A percentile compares a stretch with the other conserved stretches of the same genome.
These are phyloP conservation scores for Axis porcinus DNA, from an alignment of 2,113 vertebrate species.

Conservation along the genomic window DNA sequence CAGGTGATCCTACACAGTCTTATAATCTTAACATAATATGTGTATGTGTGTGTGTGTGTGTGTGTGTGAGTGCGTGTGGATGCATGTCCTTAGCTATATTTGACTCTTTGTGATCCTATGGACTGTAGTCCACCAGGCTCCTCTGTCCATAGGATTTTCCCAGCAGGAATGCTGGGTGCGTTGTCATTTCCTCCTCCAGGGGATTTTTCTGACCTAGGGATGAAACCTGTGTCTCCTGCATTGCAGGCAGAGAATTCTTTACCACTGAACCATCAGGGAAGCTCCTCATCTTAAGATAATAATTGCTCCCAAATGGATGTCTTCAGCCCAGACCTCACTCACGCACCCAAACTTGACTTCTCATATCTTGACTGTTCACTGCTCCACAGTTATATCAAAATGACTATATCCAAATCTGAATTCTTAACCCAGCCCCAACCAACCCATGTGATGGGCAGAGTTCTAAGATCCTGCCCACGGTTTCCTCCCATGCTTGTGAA, in stretches of 20 bases:
- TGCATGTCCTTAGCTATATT: accelerated
- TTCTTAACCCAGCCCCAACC: background rate
- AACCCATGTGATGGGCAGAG: background rate
- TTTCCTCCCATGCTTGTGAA: background rate
- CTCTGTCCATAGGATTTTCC: background rate
- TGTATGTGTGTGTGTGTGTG: background rate
- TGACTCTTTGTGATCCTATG: background rate
- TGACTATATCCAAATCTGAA: background rate
- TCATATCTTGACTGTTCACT: too few species aligned
- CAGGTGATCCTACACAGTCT: background rate
- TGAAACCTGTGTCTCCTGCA: background rate
- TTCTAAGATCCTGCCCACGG: background rate
- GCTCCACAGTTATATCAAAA: background rate
- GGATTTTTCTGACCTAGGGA: background rate
- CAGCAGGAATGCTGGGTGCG: background rate
- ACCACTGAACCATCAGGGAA: background rate
- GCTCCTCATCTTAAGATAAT: background rate
- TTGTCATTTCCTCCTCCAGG: background rate
- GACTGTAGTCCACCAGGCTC: background rate
- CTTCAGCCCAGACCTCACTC: background rate
- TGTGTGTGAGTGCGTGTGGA: background rate
- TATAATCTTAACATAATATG: background rate
- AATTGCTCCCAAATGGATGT: background rate
- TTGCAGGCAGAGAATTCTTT: background rate
- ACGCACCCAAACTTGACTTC: background rate